Percentiles rank a stretch among this genome's conserved stretches.
Evolutionary conservation across 2,113 vertebrate species (phyloP).

Genomic region (Dromas ardeola): DNA sequence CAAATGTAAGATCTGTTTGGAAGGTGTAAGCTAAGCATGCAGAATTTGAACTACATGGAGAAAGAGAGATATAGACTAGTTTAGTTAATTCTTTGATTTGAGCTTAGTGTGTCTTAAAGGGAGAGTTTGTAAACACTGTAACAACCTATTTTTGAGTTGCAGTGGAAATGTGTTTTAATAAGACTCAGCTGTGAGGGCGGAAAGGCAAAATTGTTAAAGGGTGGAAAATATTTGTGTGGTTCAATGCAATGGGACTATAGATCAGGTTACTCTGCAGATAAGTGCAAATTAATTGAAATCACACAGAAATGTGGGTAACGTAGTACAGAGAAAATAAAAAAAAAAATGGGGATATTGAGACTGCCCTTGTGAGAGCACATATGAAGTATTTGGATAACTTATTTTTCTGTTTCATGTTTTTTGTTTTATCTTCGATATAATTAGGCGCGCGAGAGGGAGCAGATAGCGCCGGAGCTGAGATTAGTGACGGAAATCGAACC

Average conservation of each 20-base stretch:
- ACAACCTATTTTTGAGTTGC: background rate
- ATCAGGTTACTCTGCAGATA: background rate
- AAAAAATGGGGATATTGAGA: background rate
- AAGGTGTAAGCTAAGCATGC: background rate
- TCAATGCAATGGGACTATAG: background rate
- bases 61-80: background rate
- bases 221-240: background rate
- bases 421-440: constrained; percentile 74
- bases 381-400: constrained; percentile 62
- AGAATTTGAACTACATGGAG: background rate
- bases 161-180: background rate
- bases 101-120: background rate
- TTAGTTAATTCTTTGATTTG: background rate
- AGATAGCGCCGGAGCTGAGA: constrained; percentile 77
- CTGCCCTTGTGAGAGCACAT: constrained; percentile 51
- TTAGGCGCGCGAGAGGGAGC: constrained; percentile 73
- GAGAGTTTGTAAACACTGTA: background rate
- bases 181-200: background rate
- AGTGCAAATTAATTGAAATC: background rate
- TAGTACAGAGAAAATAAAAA: background rate
- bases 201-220: background rate
- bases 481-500: constrained; percentile 75
- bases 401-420: constrained; percentile 73
- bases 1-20: background rate
- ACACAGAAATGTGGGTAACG: background rate